Conservation (phyloP, 2,113 vertebrate genomes). For the Mormyrus lacerda region DNA sequence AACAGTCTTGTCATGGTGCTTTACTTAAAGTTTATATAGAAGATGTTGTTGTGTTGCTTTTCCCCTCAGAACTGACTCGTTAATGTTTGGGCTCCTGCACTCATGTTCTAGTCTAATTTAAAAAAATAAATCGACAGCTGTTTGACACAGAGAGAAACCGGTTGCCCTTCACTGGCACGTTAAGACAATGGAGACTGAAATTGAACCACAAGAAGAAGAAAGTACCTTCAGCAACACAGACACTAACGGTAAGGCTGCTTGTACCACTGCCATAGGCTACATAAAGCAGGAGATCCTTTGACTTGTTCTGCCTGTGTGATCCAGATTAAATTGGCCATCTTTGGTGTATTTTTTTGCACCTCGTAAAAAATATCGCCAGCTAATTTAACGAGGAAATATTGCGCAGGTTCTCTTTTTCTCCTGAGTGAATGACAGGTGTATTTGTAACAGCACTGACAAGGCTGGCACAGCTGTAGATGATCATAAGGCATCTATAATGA, state of each 20-base stretch:
- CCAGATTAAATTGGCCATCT: background rate
- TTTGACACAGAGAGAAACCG: slow-evolving; percentile 47
- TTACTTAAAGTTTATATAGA: background rate
- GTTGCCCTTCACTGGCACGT: slow-evolving; percentile 47
- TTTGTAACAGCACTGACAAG: background rate
- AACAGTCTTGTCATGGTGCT: background rate
- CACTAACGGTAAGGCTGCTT: slow-evolving; percentile 75
- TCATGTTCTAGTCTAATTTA: slow-evolving; percentile 20
- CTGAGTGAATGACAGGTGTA: background rate
- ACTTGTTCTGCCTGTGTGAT: background rate
- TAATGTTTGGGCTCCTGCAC: background rate
- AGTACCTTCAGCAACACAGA: slow-evolving; percentile 86
- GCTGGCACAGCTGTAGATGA: background rate
- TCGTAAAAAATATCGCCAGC: background rate
- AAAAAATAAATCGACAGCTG: slow-evolving; percentile 46
- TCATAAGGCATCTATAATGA: background rate
- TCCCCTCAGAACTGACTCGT: background rate
- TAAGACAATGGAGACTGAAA: slow-evolving; percentile 89
- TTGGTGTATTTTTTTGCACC: background rate
- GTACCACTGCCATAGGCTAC: background rate
- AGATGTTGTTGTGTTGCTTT: background rate
- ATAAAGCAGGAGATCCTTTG: background rate
- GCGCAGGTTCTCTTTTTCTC: background rate
- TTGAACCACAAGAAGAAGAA: slow-evolving; percentile 78
- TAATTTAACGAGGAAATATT: background rate